Conservation (phyloP, 1,140 invertebrate genomes). For the Bombus polaris region DNA sequence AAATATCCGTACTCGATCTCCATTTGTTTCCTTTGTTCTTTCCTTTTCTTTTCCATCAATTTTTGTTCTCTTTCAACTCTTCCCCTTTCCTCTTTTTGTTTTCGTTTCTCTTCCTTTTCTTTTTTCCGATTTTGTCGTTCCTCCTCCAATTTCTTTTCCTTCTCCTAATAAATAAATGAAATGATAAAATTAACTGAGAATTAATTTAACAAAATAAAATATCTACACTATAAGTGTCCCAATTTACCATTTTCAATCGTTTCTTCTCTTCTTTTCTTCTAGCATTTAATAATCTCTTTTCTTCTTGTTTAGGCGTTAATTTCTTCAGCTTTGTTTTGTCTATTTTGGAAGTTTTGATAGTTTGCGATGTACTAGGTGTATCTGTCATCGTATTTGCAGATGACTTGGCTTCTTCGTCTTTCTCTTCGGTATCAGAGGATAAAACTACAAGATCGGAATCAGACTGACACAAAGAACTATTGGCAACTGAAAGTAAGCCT, state of each 20-base stretch:
- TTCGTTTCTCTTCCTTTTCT: slow-evolving; percentile 76
- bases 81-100: slow-evolving; percentile 82
- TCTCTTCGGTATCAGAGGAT: slow-evolving; percentile 68
- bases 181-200: slow-evolving; percentile 10
- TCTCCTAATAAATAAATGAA: slow-evolving; percentile 79
- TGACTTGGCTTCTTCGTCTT: slow-evolving; percentile 68
- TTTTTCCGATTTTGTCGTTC: slow-evolving; percentile 67
- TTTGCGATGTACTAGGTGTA: neutral
- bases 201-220: slow-evolving; percentile 32
- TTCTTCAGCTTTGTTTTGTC: slow-evolving; percentile 58
- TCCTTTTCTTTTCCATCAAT: slow-evolving; percentile 80
- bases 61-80: slow-evolving; percentile 81
- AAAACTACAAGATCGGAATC: slow-evolving; percentile 52
- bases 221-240: neutral
- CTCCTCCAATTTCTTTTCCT: slow-evolving; percentile 81
- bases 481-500: neutral
- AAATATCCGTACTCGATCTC: slow-evolving; percentile 74
- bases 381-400: slow-evolving; percentile 16
- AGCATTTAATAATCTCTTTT: slow-evolving; percentile 79
- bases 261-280: slow-evolving; percentile 84
- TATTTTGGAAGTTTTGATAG: slow-evolving; percentile 17
- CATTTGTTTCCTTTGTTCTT: slow-evolving; percentile 82
- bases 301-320: slow-evolving; percentile 77
- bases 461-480: neutral
- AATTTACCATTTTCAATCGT: slow-evolving; percentile 81